A percentile compares a stretch with the other conserved stretches of the same genome.
Evolutionary conservation across 2,113 vertebrate species (phyloP).

Genomic region (Murina feae): DNA sequence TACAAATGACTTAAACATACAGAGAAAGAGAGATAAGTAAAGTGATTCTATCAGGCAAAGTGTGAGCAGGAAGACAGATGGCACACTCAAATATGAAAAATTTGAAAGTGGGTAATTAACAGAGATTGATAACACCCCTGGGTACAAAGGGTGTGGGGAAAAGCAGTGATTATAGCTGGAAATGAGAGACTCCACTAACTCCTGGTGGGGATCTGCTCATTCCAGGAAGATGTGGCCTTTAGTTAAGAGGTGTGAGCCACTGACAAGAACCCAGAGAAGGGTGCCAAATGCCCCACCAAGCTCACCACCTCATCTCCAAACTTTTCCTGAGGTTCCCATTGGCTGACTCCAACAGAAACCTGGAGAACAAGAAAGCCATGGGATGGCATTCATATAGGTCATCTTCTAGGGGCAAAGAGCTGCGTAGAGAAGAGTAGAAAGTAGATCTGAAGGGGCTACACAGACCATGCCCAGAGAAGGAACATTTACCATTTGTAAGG

Average conservation of each 20-base stretch:
- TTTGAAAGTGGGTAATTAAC: neutral
- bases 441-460: neutral
- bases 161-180: neutral
- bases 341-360: neutral
- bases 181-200: neutral
- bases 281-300: fast-evolving
- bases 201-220: neutral
- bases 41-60: no score
- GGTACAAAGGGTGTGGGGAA: no score
- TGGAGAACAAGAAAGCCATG: neutral
- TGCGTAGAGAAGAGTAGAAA: neutral
- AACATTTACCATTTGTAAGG: fast-evolving
- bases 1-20: neutral
- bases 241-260: neutral
- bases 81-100: neutral
- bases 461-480: no score
- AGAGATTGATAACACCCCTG: neutral
- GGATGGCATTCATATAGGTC: neutral
- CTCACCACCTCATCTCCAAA: neutral
- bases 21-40: neutral
- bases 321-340: neutral
- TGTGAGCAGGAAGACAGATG: neutral
- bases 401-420: neutral
- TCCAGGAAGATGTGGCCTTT: neutral
- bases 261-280: neutral